Evolutionary conservation across 2,888 invertebrate species (phyloP).

Genomic region (Antheraea yamamai): DNA sequence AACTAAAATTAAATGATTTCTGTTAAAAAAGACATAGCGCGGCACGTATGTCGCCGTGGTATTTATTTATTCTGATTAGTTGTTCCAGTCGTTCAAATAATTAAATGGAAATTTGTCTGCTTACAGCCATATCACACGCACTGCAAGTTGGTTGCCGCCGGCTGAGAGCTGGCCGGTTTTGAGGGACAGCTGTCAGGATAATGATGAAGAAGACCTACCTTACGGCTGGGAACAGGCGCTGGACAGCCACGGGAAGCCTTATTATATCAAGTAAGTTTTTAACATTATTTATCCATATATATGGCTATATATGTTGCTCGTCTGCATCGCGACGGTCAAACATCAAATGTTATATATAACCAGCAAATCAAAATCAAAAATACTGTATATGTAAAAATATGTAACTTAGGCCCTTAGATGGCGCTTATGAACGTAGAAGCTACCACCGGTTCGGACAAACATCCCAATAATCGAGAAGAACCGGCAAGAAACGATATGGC

Average conservation of each 20-base stretch:
- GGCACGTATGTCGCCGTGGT: neutral
- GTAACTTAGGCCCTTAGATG: no score
- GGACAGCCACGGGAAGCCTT: conserved; percentile 89
- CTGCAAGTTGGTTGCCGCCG: conserved; percentile 94
- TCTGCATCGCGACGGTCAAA: no score
- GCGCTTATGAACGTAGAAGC: no score
- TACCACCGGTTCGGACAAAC: no score
- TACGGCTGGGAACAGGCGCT: conserved; percentile 96
- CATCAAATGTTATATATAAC: no score
- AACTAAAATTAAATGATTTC: neutral
- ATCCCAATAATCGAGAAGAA: no score
- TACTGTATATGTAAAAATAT: no score
- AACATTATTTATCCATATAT: neutral
- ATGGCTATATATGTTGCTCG: no score
- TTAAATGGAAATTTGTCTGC: neutral
- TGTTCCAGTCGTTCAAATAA: neutral
- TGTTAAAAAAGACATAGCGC: neutral
- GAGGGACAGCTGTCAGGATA: conserved; percentile 58
- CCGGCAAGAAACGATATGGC: no score
- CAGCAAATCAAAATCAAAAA: no score
- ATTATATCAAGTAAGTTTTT: conserved; percentile 88
- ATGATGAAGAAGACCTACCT: conserved; percentile 84
- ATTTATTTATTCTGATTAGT: neutral
- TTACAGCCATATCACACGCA: conserved; percentile 90
- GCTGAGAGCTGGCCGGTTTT: conserved; percentile 88